phyloP scores from a whole-genome alignment of 2,888 invertebrate species.

The Allacma fusca region DNA sequence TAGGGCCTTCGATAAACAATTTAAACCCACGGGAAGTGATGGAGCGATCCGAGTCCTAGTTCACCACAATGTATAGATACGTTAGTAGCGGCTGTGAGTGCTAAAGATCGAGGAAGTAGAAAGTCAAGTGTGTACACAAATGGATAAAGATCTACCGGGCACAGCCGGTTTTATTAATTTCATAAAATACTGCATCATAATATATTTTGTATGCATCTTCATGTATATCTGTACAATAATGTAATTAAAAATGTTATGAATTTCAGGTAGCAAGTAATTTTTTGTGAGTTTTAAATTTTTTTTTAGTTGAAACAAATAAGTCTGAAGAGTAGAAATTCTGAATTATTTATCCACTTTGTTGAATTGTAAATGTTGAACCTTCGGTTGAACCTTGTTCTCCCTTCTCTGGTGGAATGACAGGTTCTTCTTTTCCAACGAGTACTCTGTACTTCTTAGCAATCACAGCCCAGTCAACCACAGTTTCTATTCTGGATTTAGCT shows the following conservation, averaged over 20 bases:
- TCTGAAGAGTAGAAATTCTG: background rate
- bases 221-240: background rate
- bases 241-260: background rate
- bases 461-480: slow-evolving; percentile 89
- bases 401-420: slow-evolving; percentile 62
- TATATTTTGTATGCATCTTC: background rate
- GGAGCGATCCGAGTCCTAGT: too few species aligned
- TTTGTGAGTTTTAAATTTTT: background rate
- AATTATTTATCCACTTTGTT: slow-evolving; percentile 31
- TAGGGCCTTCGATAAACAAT: too few species aligned
- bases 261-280: slow-evolving; percentile 20
- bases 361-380: slow-evolving; percentile 46
- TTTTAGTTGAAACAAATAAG: background rate
- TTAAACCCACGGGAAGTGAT: too few species aligned
- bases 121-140: too few species aligned
- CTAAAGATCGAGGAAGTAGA: too few species aligned
- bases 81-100: too few species aligned
- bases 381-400: slow-evolving; percentile 29
- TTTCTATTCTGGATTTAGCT: slow-evolving; percentile 85
- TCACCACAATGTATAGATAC: too few species aligned
- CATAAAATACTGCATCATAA: slow-evolving; percentile 20
- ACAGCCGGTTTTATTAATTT: slow-evolving; percentile 8
- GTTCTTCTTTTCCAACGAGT: slow-evolving; percentile 72
- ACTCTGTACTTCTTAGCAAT: slow-evolving; percentile 89
- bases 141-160: background rate